phyloP scores from a whole-genome alignment of 2,113 vertebrate genomes.

The Phalacrocorax aristotelis region DNA sequence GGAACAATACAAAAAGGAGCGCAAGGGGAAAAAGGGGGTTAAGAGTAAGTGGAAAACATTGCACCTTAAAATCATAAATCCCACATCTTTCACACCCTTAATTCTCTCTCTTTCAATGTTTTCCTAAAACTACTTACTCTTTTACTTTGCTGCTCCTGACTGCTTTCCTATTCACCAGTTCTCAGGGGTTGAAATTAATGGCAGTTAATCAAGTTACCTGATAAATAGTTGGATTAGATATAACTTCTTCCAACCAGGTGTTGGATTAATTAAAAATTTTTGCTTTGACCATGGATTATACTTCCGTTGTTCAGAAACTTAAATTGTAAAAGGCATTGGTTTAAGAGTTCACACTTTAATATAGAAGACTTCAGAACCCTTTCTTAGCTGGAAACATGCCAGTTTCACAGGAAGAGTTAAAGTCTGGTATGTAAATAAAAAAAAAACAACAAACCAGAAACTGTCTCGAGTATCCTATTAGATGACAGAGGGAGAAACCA shows the following conservation, averaged over 20 bases:
- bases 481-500: constrained; percentile 56
- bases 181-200: constrained; percentile 80
- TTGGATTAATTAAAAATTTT: constrained; percentile 30
- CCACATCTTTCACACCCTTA: constrained; percentile 73
- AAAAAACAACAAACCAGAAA: background rate
- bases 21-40: constrained; percentile 99
- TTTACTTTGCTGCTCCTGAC: constrained; percentile 81
- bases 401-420: constrained; percentile 26
- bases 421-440: constrained; percentile 18
- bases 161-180: constrained; percentile 74
- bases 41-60: constrained; percentile 98
- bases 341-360: constrained; percentile 9
- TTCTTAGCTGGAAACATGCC: constrained; percentile 37
- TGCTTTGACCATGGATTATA: background rate
- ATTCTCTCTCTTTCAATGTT: constrained; percentile 78
- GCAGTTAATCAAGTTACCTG: constrained; percentile 16
- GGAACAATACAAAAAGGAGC: constrained; percentile 99
- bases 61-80: constrained; percentile 75
- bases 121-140: constrained; percentile 83
- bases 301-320: background rate
- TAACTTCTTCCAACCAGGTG: constrained; percentile 5
- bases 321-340: constrained; percentile 30
- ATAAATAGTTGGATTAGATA: constrained; percentile 42
- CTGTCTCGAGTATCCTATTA: constrained; percentile 16
- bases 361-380: constrained; percentile 15